phyloP scores from a whole-genome alignment of 2,113 vertebrate species.

The Felis catus region DNA sequence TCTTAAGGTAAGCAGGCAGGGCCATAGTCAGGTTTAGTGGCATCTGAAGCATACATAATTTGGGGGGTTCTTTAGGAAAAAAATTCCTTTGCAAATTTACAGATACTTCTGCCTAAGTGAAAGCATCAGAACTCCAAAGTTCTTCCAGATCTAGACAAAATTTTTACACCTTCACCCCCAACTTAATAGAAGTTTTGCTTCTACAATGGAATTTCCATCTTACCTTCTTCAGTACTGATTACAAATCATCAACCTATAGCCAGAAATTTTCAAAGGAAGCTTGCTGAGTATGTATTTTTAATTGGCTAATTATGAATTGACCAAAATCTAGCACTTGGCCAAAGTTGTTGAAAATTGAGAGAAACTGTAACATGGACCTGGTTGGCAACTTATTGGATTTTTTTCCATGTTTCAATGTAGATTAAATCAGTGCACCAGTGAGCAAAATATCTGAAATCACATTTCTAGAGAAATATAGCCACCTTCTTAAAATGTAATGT shows the following conservation, averaged over 20 bases:
- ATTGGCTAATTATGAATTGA: not conserved
- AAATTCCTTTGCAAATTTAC: slow-evolving; percentile 12
- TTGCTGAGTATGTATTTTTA: not conserved
- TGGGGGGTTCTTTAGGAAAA: not conserved
- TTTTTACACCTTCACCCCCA: not conserved
- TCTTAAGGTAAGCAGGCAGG: not conserved
- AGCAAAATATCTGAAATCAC: not conserved
- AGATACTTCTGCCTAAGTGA: not conserved
- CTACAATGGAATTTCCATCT: not conserved
- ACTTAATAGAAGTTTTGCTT: not conserved
- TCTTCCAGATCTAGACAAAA: not conserved
- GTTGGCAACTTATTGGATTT: not conserved
- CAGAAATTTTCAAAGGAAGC: not conserved
- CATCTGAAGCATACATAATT: not conserved
- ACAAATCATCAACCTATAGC: not conserved
- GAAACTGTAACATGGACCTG: not conserved
- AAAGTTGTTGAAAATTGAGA: not conserved
- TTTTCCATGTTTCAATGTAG: not conserved
- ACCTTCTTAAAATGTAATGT: not conserved
- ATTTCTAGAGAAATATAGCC: not conserved
- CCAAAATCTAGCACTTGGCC: not conserved
- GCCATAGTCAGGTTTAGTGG: not conserved
- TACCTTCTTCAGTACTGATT: not conserved
- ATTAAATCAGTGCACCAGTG: not conserved
- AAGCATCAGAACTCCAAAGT: not conserved